phyloP scores from a whole-genome alignment of 2,888 invertebrate species.

The Drosophila melanosoma region DNA sequence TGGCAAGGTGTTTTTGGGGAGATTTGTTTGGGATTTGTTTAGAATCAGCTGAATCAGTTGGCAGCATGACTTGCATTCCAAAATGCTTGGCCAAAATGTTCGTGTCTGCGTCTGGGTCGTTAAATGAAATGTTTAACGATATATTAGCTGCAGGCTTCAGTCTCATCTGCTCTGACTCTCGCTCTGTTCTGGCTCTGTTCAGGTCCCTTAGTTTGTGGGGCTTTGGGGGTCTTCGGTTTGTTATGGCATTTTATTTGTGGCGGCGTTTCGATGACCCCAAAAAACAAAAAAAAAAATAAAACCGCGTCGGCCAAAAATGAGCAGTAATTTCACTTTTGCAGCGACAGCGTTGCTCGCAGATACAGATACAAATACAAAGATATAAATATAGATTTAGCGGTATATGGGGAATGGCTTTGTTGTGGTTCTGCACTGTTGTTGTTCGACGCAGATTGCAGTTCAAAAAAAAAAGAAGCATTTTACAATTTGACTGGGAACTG shows the following conservation, averaged over 20 bases:
- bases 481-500: conserved; percentile 67
- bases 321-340: conserved; percentile 80
- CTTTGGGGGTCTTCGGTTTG: conserved; percentile 11
- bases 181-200: background rate
- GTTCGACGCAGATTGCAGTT: conserved; percentile 75
- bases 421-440: conserved; percentile 26
- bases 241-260: conserved; percentile 26
- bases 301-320: conserved; percentile 58
- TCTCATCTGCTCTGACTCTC: background rate
- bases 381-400: conserved; percentile 25
- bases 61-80: conserved; percentile 53
- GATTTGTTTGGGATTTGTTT: conserved; percentile 2
- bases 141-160: conserved; percentile 72
- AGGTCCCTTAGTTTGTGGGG: background rate
- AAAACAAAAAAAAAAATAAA: conserved; percentile 7
- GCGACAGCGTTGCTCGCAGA: conserved; percentile 37
- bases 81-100: conserved; percentile 35
- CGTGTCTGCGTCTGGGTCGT: conserved; percentile 66
- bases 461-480: conserved; percentile 74
- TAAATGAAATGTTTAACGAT: conserved; percentile 81
- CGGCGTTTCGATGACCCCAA: conserved; percentile 39
- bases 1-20: background rate
- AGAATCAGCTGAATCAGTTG: conserved; percentile 15
- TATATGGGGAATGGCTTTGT: conserved; percentile 17
- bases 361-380: conserved; percentile 21